Percentiles rank a stretch among this genome's conserved stretches.
Conservation (phyloP, 2,888 invertebrate species). For the Rhagium mordax region DNA sequence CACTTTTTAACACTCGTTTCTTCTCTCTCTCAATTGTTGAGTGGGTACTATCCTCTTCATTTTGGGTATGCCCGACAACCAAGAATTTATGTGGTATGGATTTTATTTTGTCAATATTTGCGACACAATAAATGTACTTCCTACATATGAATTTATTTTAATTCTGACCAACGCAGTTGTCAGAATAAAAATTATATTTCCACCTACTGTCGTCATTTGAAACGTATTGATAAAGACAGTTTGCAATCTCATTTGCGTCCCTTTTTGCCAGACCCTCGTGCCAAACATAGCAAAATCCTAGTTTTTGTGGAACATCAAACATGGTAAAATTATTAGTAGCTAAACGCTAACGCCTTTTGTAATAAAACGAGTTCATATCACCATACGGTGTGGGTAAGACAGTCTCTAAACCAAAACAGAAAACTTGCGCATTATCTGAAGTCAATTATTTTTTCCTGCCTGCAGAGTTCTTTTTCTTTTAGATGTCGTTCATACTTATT, state of each 20-base stretch:
- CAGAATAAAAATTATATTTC: not conserved
- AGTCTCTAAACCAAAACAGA: not conserved
- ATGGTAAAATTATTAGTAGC: not conserved
- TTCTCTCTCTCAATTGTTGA: not conserved
- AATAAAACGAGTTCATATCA: not conserved
- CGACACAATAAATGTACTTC: not conserved
- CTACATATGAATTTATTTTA: not conserved
- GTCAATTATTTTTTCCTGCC: not conserved
- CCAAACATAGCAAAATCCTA: conserved; percentile 3
- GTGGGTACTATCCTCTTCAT: not conserved
- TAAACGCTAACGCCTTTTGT: not conserved
- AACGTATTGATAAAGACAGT: too few species aligned
- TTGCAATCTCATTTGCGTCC: not conserved
- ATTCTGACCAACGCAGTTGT: not conserved
- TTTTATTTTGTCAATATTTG: not conserved
- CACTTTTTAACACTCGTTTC: not conserved
- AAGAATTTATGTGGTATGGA: not conserved
- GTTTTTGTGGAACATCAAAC: not conserved
- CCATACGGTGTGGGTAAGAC: not conserved
- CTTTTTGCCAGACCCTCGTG: not conserved
- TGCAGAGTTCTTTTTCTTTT: not conserved
- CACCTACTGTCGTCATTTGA: not conserved
- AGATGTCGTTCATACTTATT: not conserved
- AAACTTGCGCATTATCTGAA: not conserved
- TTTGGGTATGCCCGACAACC: not conserved